phyloP scores from a whole-genome alignment of 2,888 invertebrate species.

The Boloria euphrosyne region DNA sequence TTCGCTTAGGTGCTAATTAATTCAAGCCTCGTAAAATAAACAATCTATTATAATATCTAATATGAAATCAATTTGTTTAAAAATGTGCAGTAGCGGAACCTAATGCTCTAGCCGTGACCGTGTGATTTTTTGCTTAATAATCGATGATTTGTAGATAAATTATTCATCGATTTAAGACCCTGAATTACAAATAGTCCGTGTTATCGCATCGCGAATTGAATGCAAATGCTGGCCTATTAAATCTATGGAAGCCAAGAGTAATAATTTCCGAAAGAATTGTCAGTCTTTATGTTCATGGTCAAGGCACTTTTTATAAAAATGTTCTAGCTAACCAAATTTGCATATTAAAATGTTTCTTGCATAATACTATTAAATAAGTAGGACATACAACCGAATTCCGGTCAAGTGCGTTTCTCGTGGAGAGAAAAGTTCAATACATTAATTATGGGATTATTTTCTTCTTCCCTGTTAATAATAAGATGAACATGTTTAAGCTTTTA shows the following conservation, averaged over 20 bases:
- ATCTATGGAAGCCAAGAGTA: constrained; percentile 25
- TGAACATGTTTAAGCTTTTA: too few species aligned
- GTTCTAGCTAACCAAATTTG: not conserved
- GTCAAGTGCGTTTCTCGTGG: too few species aligned
- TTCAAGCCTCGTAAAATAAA: constrained; percentile 7
- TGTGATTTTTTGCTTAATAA: constrained; percentile 18
- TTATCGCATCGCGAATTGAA: constrained; percentile 37
- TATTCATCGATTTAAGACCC: constrained; percentile 38
- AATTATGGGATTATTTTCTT: too few species aligned
- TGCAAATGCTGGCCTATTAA: constrained; percentile 37
- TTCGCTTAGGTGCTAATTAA: not conserved
- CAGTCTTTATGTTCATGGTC: constrained; percentile 3
- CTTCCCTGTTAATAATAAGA: too few species aligned
- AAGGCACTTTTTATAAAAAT: constrained; percentile 2
- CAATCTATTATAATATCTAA: constrained; percentile 15
- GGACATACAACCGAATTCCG: too few species aligned
- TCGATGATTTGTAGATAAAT: constrained; percentile 25
- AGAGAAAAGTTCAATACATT: too few species aligned
- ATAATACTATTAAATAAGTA: too few species aligned
- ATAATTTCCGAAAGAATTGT: constrained; percentile 23
- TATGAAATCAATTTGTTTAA: not conserved
- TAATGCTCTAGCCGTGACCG: constrained; percentile 22
- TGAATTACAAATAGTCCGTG: constrained; percentile 33
- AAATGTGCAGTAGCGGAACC: constrained; percentile 20
- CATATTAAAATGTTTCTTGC: not conserved